Conservation (phyloP, 2,797 vertebrate genomes). For the Peromyscus melanophrys region DNA sequence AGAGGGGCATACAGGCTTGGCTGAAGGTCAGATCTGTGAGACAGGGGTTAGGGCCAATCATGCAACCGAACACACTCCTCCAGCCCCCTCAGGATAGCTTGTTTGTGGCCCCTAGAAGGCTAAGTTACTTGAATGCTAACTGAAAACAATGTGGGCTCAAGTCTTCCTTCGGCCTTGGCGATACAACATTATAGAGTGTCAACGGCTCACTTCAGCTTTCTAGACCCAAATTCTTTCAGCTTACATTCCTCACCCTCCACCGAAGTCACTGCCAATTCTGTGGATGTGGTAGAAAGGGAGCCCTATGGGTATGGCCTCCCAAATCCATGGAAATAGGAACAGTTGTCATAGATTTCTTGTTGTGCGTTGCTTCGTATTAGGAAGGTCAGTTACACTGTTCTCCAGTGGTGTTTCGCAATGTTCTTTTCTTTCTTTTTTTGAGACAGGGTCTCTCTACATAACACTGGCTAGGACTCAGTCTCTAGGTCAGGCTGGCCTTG, state of each 20-base stretch:
- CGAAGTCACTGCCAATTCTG: constrained; percentile 20
- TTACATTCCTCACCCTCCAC: background rate
- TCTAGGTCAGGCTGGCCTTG: background rate
- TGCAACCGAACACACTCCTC: background rate
- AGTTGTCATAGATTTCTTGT: constrained; percentile 44
- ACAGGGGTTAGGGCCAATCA: background rate
- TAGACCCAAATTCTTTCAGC: constrained; percentile 19
- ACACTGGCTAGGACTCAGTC: no score
- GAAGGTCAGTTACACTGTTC: constrained; percentile 28
- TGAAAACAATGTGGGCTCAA: background rate
- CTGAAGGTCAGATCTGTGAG: background rate
- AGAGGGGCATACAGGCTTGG: background rate
- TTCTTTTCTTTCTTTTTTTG: no score
- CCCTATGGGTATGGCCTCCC: background rate
- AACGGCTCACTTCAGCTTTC: background rate
- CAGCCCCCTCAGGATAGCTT: background rate
- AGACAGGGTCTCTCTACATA: background rate
- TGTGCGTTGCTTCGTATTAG: constrained; percentile 41
- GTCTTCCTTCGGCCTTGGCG: background rate
- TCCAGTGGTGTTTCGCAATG: background rate
- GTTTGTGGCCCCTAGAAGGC: background rate
- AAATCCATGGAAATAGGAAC: constrained; percentile 29
- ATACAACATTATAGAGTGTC: background rate
- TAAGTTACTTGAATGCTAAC: background rate
- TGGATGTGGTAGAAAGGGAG: constrained; percentile 44